Evolutionary conservation across 2,888 invertebrate genomes (phyloP).

Genomic region (Xanthorhoe designata): DNA sequence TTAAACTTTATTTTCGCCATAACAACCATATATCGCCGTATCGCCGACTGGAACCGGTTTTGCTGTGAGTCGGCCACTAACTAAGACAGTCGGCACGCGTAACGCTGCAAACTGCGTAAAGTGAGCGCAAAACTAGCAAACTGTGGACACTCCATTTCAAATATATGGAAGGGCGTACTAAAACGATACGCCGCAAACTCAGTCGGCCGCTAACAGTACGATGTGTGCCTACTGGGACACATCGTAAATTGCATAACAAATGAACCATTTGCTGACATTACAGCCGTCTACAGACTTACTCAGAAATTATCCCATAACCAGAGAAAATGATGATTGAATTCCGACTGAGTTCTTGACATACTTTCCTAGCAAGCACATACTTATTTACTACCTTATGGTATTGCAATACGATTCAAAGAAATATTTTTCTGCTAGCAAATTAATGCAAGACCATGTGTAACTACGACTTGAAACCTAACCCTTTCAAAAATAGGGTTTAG

Average conservation of each 20-base stretch:
- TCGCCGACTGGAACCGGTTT: too few relatives aligned
- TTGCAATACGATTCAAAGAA: background rate
- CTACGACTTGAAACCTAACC: conserved; percentile 17
- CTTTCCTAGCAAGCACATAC: background rate
- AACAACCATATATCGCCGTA: too few relatives aligned
- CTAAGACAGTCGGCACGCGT: too few relatives aligned
- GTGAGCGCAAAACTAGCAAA: too few relatives aligned
- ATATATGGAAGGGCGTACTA: too few relatives aligned
- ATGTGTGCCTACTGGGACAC: too few relatives aligned
- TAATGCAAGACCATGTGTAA: background rate
- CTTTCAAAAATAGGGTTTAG: conserved; percentile 1
- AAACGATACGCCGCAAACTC: too few relatives aligned
- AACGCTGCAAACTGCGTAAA: too few relatives aligned
- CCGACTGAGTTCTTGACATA: conserved; percentile 26
- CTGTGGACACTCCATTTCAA: too few relatives aligned
- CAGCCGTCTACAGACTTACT: conserved; percentile 16
- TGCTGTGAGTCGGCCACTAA: too few relatives aligned
- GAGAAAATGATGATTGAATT: conserved; percentile 33
- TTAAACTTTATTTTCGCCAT: too few relatives aligned
- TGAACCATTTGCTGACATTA: background rate
- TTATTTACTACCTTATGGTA: conserved; percentile 17
- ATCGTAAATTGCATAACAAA: background rate
- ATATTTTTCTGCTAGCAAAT: background rate
- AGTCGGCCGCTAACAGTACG: too few relatives aligned
- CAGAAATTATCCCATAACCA: conserved; percentile 24